Evolutionary conservation across 2,113 vertebrate species (phyloP).

Genomic region (Acanthochromis polyacanthus): DNA sequence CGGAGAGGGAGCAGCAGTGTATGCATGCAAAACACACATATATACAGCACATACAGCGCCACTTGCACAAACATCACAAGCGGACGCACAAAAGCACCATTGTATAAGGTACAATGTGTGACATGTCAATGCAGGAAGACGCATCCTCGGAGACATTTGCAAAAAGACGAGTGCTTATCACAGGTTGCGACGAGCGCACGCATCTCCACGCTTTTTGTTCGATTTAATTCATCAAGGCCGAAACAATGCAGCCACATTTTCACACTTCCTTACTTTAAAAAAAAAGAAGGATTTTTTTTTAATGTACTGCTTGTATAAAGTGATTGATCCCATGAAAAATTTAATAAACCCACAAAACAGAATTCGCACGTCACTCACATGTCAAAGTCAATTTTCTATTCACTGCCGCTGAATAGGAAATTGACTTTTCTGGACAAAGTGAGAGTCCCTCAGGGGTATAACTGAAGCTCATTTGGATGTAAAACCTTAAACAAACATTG

Average conservation of each 20-base stretch:
- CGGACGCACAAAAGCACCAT: constrained; percentile 17
- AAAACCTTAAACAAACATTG: constrained; percentile 72
- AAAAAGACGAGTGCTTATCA: constrained; percentile 14
- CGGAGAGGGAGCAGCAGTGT: constrained; percentile 14
- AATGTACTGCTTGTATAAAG: constrained; percentile 41
- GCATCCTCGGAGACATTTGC: constrained; percentile 20
- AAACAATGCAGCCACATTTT: constrained; percentile 1
- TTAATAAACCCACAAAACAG: constrained; percentile 58
- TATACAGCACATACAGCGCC: neutral
- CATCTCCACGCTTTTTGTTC: constrained; percentile 5
- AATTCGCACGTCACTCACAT: constrained; percentile 60
- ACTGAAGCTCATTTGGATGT: constrained; percentile 70
- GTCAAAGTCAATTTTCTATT: constrained; percentile 66
- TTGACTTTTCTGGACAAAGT: constrained; percentile 71
- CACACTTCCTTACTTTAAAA: neutral
- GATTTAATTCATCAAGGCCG: constrained; percentile 5
- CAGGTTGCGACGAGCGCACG: constrained; percentile 1
- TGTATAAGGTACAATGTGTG: constrained; percentile 1
- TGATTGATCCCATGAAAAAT: constrained; percentile 57
- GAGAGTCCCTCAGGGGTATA: constrained; percentile 44
- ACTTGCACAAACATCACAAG: neutral
- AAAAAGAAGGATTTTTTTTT: neutral
- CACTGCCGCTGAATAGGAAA: constrained; percentile 57
- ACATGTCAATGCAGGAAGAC: constrained; percentile 1
- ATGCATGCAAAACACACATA: constrained; percentile 37